These are phyloP conservation scores for Malachius bipustulatus DNA, from an alignment of 2,888 invertebrate species.

Conservation along the genomic window DNA sequence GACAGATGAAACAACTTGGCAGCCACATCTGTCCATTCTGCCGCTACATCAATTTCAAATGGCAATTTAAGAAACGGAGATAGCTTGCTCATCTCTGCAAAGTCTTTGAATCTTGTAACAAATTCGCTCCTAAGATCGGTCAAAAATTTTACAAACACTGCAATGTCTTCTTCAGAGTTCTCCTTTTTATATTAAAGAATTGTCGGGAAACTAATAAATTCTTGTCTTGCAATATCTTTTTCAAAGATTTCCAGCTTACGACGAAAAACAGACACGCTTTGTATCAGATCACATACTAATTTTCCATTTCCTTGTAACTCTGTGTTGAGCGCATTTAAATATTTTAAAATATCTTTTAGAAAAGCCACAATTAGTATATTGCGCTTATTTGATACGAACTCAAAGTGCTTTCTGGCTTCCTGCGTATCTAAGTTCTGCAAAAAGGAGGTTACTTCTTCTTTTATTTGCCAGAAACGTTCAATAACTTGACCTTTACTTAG, in stretches of 20 bases:
- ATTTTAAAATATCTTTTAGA: conserved; percentile 12
- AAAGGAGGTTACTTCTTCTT: conserved; percentile 22
- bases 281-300: conserved; percentile 19
- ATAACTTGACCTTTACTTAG: conserved; percentile 21
- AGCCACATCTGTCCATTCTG: conserved; percentile 19
- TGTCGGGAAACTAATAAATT: too few relatives aligned
- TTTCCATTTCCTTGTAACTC: conserved; percentile 18
- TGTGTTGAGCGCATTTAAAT: conserved; percentile 18
- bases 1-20: conserved; percentile 19
- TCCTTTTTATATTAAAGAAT: too few relatives aligned
- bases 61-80: conserved; percentile 12
- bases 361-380: conserved; percentile 18
- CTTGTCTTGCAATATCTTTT: conserved; percentile 10
- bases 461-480: conserved; percentile 18
- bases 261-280: conserved; percentile 19
- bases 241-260: conserved; percentile 17
- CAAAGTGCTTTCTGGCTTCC: conserved; percentile 20
- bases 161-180: conserved; percentile 22
- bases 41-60: conserved; percentile 21
- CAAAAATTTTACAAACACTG: conserved; percentile 18
- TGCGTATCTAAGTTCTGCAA: conserved; percentile 21
- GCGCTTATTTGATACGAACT: conserved; percentile 17
- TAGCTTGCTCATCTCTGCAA: conserved; percentile 6
- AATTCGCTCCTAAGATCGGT: conserved; percentile 7
- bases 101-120: conserved; percentile 7